phyloP scores from a whole-genome alignment of 2,113 vertebrate genomes.

The Oostethus manadensis region DNA sequence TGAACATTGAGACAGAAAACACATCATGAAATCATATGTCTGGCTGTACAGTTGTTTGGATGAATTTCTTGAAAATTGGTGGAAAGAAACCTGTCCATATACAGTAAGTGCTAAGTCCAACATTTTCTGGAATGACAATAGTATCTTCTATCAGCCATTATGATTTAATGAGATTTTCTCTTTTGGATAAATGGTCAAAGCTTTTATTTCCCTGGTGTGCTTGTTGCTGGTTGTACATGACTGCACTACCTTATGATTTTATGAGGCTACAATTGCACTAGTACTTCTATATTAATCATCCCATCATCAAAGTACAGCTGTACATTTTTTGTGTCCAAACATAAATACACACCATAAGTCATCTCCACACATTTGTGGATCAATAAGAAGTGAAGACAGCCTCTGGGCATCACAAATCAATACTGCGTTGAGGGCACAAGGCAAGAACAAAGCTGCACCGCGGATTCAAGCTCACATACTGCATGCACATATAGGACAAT shows the following conservation, averaged over 20 bases:
- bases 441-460: conserved; percentile 43
- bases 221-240: conserved; percentile 42
- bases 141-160: conserved; percentile 22
- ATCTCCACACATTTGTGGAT: conserved; percentile 63
- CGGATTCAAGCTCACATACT: conserved; percentile 7
- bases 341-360: conserved; percentile 41
- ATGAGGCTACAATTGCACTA: conserved; percentile 44
- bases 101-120: conserved; percentile 42
- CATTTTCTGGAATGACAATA: conserved; percentile 41
- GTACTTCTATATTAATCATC: conserved; percentile 45
- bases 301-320: conserved; percentile 27
- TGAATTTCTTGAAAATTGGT: conserved; percentile 27
- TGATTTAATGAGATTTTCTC: conserved; percentile 58
- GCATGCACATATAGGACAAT: conserved; percentile 8
- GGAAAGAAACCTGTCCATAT: conserved; percentile 26
- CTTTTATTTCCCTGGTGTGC: conserved; percentile 59
- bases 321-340: conserved; percentile 14
- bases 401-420: conserved; percentile 59
- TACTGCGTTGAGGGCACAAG: conserved; percentile 45
- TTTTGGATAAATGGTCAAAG: conserved; percentile 56
- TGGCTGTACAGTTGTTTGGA: conserved; percentile 17
- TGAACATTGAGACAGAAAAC: conserved; percentile 3
- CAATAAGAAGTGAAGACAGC: conserved; percentile 55
- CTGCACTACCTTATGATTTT: conserved; percentile 52
- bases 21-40: background rate